Base-by-base conservation (phyloP, 2,113 vertebrate genomes). In the Malurus elegans region DNA sequence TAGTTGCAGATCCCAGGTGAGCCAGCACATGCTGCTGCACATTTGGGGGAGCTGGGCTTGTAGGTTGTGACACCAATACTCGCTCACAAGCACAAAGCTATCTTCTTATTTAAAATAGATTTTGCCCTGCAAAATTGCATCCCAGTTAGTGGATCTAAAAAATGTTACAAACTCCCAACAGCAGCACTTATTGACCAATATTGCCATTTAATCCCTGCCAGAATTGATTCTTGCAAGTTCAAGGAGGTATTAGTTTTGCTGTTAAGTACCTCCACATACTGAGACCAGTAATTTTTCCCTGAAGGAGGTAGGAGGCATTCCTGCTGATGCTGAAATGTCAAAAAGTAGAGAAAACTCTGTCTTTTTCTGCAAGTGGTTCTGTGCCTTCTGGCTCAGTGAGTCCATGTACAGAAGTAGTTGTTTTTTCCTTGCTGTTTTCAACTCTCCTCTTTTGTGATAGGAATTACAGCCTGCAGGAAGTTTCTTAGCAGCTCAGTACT, bases 361-460 rank as follows among this genome's bases (percentile, higher is more conserved):
- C 21, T 67, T 85, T 75, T 69, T 29, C 16, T 10, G 1, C 24
- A 44, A 57, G 38, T 69, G 17, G 53, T 70, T 94, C 75, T 83
- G 14, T 85, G 44, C 44, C 44, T 79, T 18, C 18, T 89, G 32
- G 36, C 47, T 80, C 51, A 84, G 14, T 48, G 45, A 36, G 23
- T 70, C 28, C 10, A 7, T 40, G 29, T 57, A 25, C 31, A 62
- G 56, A 67, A 88, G 40, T 34, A 24, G 51, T 12, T 88, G 24
- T 34, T 95, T 80, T 78, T 91, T 44, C 62, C 40, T 50, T 93
- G 54, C 64, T 86, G 18, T 92, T 95, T 92, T 82, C 70, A 95
- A 42, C 24, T 82, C 34, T 86, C 45, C 29, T 64, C 47, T 62
- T 34, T 83, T 78, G 47, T 90, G 60, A 34, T 72, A 90, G 72